phyloP scores from a whole-genome alignment of 92 coral and sea anemone genomes.

The Parazoanthus atlanticus region DNA sequence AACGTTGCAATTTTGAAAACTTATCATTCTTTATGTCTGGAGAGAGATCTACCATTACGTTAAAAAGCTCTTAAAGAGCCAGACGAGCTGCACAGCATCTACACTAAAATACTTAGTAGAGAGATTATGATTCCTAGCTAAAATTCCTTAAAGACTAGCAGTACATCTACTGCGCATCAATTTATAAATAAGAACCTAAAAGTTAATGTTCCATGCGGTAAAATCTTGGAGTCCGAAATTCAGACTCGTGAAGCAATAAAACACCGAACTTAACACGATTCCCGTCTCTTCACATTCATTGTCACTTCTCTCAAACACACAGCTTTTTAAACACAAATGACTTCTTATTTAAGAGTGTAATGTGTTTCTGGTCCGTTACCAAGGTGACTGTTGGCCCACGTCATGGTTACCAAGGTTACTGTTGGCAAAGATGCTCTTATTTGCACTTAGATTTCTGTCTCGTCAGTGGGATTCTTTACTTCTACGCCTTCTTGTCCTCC shows the following conservation, averaged over 20 bases:
- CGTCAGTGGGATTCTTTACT: constrained; percentile 57
- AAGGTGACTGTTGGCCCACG: background rate
- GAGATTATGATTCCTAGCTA: constrained; percentile 21
- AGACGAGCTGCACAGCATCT: background rate
- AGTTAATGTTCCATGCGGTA: background rate
- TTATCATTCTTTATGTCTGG: background rate
- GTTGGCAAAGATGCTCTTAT: background rate
- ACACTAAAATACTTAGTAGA: constrained; percentile 24
- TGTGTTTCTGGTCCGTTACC: background rate
- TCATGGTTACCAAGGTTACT: background rate
- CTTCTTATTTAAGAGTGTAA: background rate
- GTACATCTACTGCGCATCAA: background rate
- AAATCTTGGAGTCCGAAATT: background rate
- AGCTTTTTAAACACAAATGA: background rate
- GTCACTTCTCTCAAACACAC: background rate
- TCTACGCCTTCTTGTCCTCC: constrained; percentile 49
- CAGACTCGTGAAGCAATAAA: background rate
- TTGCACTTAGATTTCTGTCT: constrained; percentile 71
- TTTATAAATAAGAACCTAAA: constrained; percentile 25
- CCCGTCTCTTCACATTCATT: background rate
- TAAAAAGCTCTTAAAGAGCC: constrained; percentile 34
- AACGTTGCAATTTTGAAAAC: background rate
- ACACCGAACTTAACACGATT: background rate
- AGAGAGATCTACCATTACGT: constrained; percentile 17
- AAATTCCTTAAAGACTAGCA: background rate